Evolutionary conservation across 2,797 vertebrate species (phyloP).

Genomic region (Sebastes baramenuke): DNA sequence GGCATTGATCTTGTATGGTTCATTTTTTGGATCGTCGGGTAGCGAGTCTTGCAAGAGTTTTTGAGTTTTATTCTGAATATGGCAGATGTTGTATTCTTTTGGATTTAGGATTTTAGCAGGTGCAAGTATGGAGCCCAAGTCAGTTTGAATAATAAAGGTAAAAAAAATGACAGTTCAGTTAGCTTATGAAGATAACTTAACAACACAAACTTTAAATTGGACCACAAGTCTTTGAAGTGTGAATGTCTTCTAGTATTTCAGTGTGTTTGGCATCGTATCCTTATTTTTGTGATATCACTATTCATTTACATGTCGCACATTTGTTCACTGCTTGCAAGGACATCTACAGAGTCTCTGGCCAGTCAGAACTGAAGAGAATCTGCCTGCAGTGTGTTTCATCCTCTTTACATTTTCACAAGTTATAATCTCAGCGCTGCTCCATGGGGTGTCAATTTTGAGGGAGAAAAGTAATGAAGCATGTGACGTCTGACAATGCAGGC

Average conservation of each 20-base stretch:
- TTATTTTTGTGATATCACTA: not conserved
- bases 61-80: not conserved
- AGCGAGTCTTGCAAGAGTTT: too few relatives aligned
- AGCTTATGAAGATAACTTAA: not conserved
- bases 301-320: not conserved
- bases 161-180: not conserved
- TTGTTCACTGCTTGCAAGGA: not conserved
- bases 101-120: not conserved
- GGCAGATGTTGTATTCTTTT: not conserved
- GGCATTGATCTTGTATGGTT: too few relatives aligned
- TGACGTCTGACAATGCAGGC: not conserved
- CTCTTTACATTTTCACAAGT: not conserved
- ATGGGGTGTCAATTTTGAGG: not conserved
- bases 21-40: too few relatives aligned
- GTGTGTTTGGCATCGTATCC: not conserved
- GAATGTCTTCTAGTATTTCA: not conserved
- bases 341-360: not conserved
- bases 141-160: not conserved
- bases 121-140: not conserved
- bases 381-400: not conserved
- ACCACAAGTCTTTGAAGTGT: not conserved
- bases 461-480: constrained; percentile 1
- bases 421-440: not conserved
- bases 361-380: not conserved
- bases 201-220: not conserved